Evolutionary conservation across 2,797 vertebrate genomes (phyloP), one percentile per base, ranked within the genome.

Genomic region (Petrocephalus sullivani): DNA sequence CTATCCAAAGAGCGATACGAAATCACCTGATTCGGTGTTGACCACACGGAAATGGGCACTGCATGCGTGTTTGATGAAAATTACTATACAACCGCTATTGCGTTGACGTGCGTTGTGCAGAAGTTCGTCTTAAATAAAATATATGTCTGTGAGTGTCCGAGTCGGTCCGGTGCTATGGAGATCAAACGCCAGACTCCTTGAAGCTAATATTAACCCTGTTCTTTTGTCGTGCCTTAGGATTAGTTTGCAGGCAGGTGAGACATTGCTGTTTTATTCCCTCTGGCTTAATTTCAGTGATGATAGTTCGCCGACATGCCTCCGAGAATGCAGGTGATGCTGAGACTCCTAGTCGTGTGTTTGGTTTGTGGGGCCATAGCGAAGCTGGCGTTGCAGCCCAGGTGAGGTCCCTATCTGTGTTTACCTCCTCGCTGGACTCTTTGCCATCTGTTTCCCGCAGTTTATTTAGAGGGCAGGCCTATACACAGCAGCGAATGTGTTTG

Each of bases 371-470:
- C 92, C 0, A 91, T 91, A 37, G 90, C 95, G 90, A 95, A 94
- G 78, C 93, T 94, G 86, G 87, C 93, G 33, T 91, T 92, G 54
- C 91, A 91, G 0, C 92, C 92, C 91, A 90, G 92, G 94, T 93
- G 56, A 90, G 92, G 87, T 4, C 19, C 7, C 9, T 53, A 21
- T 37, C 51, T 12, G 3, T 71, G 6, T 56, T 54, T 71, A 56
- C 53, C 83, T 81, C 46, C 75, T 19, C 7, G 75, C 75, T 81
- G 16, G 41, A 49, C 6, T 2, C 41, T 8, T 49, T 21, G 41
- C 41, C 7, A 14, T 81, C 16, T 81, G 75, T 81, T 16, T 19
- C 19, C 41, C n/a, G 37, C 3, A 19, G 16, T n/a, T 78, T 46
- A 78, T 46, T 8, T n/a, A 6, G 14, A n/a, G 33, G 14, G 71